Percentiles rank a stretch among this genome's conserved stretches.
phyloP scores from a whole-genome alignment of 2,888 invertebrate genomes.

The Drosophila falleni region DNA sequence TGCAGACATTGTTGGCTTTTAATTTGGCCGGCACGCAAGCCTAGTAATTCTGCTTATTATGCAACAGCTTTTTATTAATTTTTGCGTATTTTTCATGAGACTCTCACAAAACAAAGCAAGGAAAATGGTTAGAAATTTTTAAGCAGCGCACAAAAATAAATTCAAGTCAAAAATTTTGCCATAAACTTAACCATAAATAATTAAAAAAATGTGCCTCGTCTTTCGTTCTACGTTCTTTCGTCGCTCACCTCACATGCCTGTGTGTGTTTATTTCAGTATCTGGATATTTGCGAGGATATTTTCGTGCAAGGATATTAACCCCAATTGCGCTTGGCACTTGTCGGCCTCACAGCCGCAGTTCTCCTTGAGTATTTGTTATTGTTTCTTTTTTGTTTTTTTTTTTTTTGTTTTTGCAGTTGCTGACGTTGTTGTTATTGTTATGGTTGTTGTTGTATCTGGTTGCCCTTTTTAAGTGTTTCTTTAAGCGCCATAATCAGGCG shows the following conservation, averaged over 20 bases:
- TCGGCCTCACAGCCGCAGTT: constrained; percentile 44
- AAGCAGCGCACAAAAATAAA: constrained; percentile 57
- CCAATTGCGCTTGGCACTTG: constrained; percentile 79
- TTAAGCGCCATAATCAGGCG: constrained; percentile 82
- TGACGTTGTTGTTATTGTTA: background rate
- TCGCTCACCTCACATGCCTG: background rate
- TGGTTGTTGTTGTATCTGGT: constrained; percentile 42
- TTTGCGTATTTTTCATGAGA: constrained; percentile 74
- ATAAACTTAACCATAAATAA: constrained; percentile 81
- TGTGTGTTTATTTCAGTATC: constrained; percentile 36
- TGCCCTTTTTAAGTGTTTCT: constrained; percentile 77
- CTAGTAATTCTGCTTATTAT: constrained; percentile 65
- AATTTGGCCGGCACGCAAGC: constrained; percentile 70
- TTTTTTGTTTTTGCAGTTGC: constrained; percentile 19
- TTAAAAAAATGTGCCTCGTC: constrained; percentile 66
- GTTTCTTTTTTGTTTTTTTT: constrained; percentile 18
- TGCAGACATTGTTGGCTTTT: constrained; percentile 80
- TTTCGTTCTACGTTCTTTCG: constrained; percentile 2
- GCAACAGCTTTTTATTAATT: constrained; percentile 73
- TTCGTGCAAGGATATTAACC: constrained; percentile 80
- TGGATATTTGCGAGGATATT: constrained; percentile 58
- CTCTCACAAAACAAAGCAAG: constrained; percentile 24
- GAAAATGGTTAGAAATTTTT: constrained; percentile 29
- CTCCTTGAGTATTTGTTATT: constrained; percentile 30
- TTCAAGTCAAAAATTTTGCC: constrained; percentile 78